A percentile compares a stretch with the other conserved stretches of the same genome.
phyloP scores from a whole-genome alignment of 2,113 vertebrate genomes.

The Neoarius graeffei region DNA sequence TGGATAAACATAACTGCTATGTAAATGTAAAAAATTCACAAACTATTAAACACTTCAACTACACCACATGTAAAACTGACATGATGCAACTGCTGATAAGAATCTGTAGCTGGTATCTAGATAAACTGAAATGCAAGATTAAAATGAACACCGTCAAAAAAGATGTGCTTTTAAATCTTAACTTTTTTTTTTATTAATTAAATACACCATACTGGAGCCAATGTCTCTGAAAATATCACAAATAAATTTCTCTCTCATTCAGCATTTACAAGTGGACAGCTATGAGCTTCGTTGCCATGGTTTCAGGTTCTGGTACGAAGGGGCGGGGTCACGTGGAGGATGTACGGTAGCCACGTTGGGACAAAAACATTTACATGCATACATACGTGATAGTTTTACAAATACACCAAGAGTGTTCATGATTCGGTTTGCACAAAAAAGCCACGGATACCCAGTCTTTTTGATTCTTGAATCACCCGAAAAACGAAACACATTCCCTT shows the following conservation, averaged over 20 bases:
- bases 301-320: constrained; percentile 53
- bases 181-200: constrained; percentile 99
- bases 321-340: constrained; percentile 60
- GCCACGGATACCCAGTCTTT: constrained; percentile 86
- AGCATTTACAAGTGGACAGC: constrained; percentile 92
- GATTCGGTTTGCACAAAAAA: constrained; percentile 92
- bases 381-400: constrained; percentile 98
- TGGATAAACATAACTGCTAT: not conserved
- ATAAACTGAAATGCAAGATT: not conserved
- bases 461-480: constrained; percentile 73
- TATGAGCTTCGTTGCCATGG: constrained; percentile 78
- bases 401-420: constrained; percentile 98
- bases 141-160: constrained; percentile 24
- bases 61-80: not conserved
- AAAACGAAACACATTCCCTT: constrained; percentile 88
- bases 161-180: constrained; percentile 74
- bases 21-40: not conserved
- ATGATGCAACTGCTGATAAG: not conserved
- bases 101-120: no score
- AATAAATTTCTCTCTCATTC: constrained; percentile 99
- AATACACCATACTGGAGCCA: constrained; percentile 99
- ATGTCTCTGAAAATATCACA: constrained; percentile 99
- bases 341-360: constrained; percentile 89
- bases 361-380: constrained; percentile 99
- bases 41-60: constrained; percentile 5